Conservation (phyloP, 2,888 invertebrate genomes). For the Dinocampus coccinellae region DNA sequence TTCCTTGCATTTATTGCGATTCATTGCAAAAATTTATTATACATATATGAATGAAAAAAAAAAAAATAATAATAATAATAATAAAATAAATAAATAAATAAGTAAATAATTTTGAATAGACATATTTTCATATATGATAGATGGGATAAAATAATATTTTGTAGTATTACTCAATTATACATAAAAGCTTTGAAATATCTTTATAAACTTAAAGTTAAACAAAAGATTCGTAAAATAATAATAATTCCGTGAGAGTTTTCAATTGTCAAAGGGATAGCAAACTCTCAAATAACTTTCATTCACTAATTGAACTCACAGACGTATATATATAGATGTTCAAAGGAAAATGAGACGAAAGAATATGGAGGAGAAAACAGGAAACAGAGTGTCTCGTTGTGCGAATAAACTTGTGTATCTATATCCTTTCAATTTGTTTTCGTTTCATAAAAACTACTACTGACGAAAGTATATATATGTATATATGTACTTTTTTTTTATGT, state of each 20-base stretch:
- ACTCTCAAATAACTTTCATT: conserved; percentile 49
- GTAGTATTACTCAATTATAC: conserved; percentile 18
- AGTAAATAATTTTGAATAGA: no score
- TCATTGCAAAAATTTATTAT: no score
- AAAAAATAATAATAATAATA: no score
- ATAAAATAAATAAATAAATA: no score
- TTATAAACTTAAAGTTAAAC: conserved; percentile 48
- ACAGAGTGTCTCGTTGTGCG: conserved; percentile 41
- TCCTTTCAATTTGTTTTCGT: conserved; percentile 48
- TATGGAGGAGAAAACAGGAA: not conserved
- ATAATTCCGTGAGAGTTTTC: conserved; percentile 30
- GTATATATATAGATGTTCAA: conserved; percentile 17
- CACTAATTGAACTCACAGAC: conserved; percentile 51
- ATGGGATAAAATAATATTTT: no score
- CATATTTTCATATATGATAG: no score
- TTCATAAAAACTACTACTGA: conserved; percentile 9
- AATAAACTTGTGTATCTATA: conserved; percentile 46
- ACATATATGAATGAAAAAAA: no score
- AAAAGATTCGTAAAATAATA: conserved; percentile 48
- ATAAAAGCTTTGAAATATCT: conserved; percentile 24
- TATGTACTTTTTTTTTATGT: not conserved
- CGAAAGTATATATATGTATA: not conserved
- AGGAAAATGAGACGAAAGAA: not conserved
- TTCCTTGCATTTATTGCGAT: no score
- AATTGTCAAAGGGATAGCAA: conserved; percentile 46